These are phyloP conservation scores for Leptopilina syphax DNA, from an alignment of 2,888 invertebrate genomes.

Conservation along the genomic window DNA sequence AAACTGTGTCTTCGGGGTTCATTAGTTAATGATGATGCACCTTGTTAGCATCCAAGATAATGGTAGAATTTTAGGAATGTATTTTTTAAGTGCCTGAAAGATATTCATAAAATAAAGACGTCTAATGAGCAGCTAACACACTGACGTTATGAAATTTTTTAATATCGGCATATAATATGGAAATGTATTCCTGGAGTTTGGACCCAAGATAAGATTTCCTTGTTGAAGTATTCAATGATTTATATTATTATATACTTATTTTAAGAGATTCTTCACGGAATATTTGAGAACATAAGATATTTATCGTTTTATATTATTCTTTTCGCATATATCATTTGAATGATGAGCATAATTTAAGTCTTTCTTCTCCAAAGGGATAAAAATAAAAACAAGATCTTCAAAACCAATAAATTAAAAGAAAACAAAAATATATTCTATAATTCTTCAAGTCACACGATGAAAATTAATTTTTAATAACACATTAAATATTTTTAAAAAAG, in stretches of 20 bases:
- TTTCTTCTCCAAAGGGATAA: slow-evolving; percentile 1
- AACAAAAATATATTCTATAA: background rate
- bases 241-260: slow-evolving; percentile 40
- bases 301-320: slow-evolving; percentile 29
- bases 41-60: slow-evolving; percentile 33
- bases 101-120: slow-evolving; percentile 31
- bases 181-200: slow-evolving; percentile 39
- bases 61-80: slow-evolving; percentile 34
- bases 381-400: slow-evolving; percentile 12
- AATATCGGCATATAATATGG: slow-evolving; percentile 39
- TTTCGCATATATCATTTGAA: slow-evolving; percentile 23
- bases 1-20: slow-evolving; percentile 25
- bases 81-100: slow-evolving; percentile 37
- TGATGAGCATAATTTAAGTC: slow-evolving; percentile 32
- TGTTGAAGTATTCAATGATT: slow-evolving; percentile 34
- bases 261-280: slow-evolving; percentile 18
- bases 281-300: slow-evolving; percentile 29
- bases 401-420: slow-evolving; percentile 9
- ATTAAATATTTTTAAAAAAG: too few relatives aligned
- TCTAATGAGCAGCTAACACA: slow-evolving; percentile 20
- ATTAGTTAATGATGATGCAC: slow-evolving; percentile 39
- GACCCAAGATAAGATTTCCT: slow-evolving; percentile 32
- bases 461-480: too few relatives aligned
- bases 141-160: slow-evolving; percentile 37
- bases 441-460: background rate